These are phyloP conservation scores for Cremastinae sp. DNA, from an alignment of 2,888 invertebrate genomes.

Conservation along the genomic window DNA sequence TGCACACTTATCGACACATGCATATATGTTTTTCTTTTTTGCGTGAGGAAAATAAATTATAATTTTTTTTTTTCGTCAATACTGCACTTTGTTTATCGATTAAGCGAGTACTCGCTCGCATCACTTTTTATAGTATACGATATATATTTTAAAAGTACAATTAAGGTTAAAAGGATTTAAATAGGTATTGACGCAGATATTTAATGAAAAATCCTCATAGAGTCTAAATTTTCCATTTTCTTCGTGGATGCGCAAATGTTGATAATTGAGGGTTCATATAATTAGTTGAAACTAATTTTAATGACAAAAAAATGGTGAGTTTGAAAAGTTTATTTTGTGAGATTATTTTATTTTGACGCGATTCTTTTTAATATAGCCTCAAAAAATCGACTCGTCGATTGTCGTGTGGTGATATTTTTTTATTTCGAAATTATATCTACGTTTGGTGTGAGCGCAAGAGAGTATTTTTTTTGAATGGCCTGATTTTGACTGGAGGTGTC, in stretches of 20 bases:
- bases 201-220: constrained; percentile 46
- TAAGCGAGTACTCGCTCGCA: constrained; percentile 72
- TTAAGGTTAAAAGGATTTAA: constrained; percentile 42
- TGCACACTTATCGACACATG: constrained; percentile 42
- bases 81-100: constrained; percentile 76
- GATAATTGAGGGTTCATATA: too few relatives aligned
- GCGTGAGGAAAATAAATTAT: constrained; percentile 78
- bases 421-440: constrained; percentile 11
- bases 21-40: constrained; percentile 61
- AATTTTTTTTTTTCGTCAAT: constrained; percentile 72
- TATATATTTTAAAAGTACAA: constrained; percentile 2
- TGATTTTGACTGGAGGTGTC: too few relatives aligned
- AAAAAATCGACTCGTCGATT: too few relatives aligned
- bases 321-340: too few relatives aligned
- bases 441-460: constrained; percentile 21
- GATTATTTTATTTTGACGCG: too few relatives aligned
- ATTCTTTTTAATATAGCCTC: too few relatives aligned
- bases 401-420: too few relatives aligned
- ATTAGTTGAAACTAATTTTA: too few relatives aligned
- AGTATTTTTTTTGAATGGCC: too few relatives aligned
- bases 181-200: constrained; percentile 37
- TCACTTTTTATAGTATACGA: constrained; percentile 40
- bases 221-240: constrained; percentile 28
- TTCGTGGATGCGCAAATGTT: too few relatives aligned
- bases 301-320: too few relatives aligned